Evolutionary conservation across 2,113 vertebrate genomes (phyloP), one percentile per base, ranked within the genome.

Genomic region (Eublepharis macularius): DNA sequence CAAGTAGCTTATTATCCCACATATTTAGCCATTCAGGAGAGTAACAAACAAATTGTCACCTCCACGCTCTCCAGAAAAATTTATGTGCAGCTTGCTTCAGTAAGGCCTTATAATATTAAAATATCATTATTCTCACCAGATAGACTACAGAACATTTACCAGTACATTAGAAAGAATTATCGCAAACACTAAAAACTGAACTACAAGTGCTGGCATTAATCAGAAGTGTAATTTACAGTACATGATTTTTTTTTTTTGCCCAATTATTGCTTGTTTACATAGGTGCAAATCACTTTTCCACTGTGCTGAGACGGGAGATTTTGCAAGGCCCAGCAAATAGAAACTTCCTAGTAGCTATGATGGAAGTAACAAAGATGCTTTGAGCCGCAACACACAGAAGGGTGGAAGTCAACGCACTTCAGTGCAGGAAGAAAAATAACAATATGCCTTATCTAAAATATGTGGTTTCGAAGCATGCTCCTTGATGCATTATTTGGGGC

Each of bases 131-230:
- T 76, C 65, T 76, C 82, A 76, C 73, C 32, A 49, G 36, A 66
- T 29, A 66, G 72, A 45, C n/a, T 47, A 36, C 57, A 45, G 63
- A 47, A 68, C 74, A 66, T 76, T 84, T 84, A 68, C 39, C 4
- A 84, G 34, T 65, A 66, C 29, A 14, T 83, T 76, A 83, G 72
- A 60, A 83, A 76, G 72, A 83, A 76, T 66, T 26, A 36, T 66
- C 21, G 49, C 41, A 83, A 65, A 75, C 39, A 74, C 24, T 47
- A 65, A 83, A 76, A 41, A 65, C 21, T 47, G 34, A 76, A 66
- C 57, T 76, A 65, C 57, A 83, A 83, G 57, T 45, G 72, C 16
- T 47, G 82, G 34, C 73, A 83, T 17, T 69, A 81, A 81, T 81
- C 79, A 69, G 63, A 49, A 69, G 45, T 81, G 43, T 32, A 81